These are phyloP conservation scores for Desoria tigrina DNA, from an alignment of 2,888 invertebrate species.

Conservation along the genomic window DNA sequence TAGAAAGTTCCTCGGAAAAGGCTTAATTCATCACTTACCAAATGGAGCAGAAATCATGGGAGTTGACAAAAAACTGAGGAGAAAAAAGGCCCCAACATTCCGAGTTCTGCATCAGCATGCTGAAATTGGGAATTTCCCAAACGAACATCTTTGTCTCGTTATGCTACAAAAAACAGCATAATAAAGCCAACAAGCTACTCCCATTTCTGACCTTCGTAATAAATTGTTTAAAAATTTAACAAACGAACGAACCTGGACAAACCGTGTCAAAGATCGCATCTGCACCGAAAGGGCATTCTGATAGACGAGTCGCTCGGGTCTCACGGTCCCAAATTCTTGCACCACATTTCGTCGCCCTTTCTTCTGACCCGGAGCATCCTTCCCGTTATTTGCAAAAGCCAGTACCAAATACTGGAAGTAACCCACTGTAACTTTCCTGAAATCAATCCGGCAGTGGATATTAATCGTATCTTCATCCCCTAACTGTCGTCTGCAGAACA, in stretches of 20 bases:
- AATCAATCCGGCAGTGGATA: constrained; percentile 31
- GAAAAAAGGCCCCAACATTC: constrained; percentile 43
- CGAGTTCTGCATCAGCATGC: constrained; percentile 26
- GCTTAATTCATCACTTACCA: constrained; percentile 26
- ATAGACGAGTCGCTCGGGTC: constrained; percentile 24
- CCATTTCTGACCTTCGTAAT: too few species aligned
- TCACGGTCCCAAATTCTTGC: constrained; percentile 17
- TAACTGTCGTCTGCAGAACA: constrained; percentile 16
- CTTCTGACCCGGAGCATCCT: background rate
- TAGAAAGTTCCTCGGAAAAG: too few species aligned
- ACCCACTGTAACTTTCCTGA: constrained; percentile 19
- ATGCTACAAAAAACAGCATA: constrained; percentile 9
- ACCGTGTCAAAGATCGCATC: constrained; percentile 25
- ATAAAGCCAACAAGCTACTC: background rate
- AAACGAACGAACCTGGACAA: constrained; percentile 10
- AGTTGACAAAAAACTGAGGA: constrained; percentile 34
- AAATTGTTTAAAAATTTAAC: too few species aligned
- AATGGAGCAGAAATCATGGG: constrained; percentile 33
- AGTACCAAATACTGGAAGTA: background rate
- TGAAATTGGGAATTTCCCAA: constrained; percentile 40
- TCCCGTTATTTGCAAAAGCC: background rate
- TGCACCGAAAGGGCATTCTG: constrained; percentile 9
- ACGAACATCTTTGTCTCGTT: constrained; percentile 31
- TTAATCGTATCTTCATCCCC: constrained; percentile 24
- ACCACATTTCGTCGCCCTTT: constrained; percentile 21